Evolutionary conservation across 53 echinoderm and acorn worm genomes (phyloP), one percentile per base, ranked within the genome.

Genomic region (Crossaster papposus): DNA sequence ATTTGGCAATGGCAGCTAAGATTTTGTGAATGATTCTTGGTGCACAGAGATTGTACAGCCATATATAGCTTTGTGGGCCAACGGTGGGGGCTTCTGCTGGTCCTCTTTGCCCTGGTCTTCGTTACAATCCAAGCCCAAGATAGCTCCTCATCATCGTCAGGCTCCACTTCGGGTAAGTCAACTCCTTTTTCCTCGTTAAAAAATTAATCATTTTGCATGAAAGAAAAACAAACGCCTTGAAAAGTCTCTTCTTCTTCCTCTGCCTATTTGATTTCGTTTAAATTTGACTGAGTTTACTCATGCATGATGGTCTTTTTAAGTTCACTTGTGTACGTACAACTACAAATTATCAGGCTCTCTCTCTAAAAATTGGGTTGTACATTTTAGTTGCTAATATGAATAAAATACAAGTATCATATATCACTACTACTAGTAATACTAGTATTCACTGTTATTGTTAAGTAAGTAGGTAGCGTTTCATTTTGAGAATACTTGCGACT

Each of bases 11-110:
- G n/a, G n/a, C n/a, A n/a, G n/a, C 71, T 83, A 24, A 84, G 63
- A 83, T 84, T 90, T 70, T n/a, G 72, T 85, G 77, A 79, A 58
- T 63, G 77, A 87, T 93, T 85, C 73, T 85, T 86, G 91, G 94
- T 72, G 51, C 94, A 93, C 94, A 91, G 90, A 96, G 96, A 96
- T 94, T 96, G 96, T 96, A 94, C 96, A 88, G 71, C 79, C 92
- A 96, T 96, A 94, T 96, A 96, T 96, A 94, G 96, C 96, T 96
- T 93, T 94, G 96, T 96, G 91, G 94, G 93, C 96, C 89, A 91
- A 80, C 89, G 90, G 86, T 90, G 87, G 90, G 82, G 81, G 58
- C 91, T 96, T 85, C n/a, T n/a, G n/a, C 65, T 92, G 29, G 33
- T 92, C 62, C 79, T 94, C 64, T 87, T 83, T 14, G 92, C 91